phyloP scores from a whole-genome alignment of 2,888 invertebrate genomes.

The Tridacna gigas region DNA sequence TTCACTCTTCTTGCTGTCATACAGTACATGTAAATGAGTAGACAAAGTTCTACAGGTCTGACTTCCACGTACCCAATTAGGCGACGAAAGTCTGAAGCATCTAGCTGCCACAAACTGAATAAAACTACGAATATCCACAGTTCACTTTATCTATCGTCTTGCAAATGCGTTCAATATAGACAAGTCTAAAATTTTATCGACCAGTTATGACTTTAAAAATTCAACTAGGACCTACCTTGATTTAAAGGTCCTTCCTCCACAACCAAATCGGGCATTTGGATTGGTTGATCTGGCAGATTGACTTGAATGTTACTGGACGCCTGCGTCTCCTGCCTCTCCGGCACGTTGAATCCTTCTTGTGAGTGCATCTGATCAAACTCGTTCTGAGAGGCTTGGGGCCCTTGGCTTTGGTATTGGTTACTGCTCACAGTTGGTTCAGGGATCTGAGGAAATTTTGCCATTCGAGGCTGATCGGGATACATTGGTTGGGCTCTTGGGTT shows the following conservation, averaged over 20 bases:
- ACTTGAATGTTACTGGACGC: slow-evolving; percentile 9
- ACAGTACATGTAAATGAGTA: too few species aligned
- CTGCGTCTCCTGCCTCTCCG: slow-evolving; percentile 19
- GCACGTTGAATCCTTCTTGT: slow-evolving; percentile 1
- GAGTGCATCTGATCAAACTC: slow-evolving; percentile 7
- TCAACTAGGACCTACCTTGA: slow-evolving; percentile 35
- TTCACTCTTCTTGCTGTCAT: too few species aligned
- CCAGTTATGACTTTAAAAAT: not conserved
- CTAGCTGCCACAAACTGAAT: too few species aligned
- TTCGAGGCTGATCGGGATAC: slow-evolving; percentile 10
- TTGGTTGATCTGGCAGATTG: slow-evolving; percentile 49
- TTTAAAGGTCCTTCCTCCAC: slow-evolving; percentile 51
- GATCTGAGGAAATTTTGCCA: slow-evolving; percentile 40
- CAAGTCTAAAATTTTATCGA: too few species aligned
- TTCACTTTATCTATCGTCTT: too few species aligned
- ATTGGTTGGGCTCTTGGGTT: not conserved
- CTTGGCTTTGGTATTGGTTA: not conserved
- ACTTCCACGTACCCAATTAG: too few species aligned
- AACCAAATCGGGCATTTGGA: slow-evolving; percentile 56
- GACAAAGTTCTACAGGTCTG: too few species aligned
- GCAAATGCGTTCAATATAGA: too few species aligned
- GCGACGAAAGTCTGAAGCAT: too few species aligned
- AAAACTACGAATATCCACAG: too few species aligned
- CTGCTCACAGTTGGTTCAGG: slow-evolving; percentile 5
- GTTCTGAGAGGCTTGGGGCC: not conserved